Evolutionary conservation across 2,113 vertebrate genomes (phyloP).

Genomic region (Chamaetylas fuelleborni): DNA sequence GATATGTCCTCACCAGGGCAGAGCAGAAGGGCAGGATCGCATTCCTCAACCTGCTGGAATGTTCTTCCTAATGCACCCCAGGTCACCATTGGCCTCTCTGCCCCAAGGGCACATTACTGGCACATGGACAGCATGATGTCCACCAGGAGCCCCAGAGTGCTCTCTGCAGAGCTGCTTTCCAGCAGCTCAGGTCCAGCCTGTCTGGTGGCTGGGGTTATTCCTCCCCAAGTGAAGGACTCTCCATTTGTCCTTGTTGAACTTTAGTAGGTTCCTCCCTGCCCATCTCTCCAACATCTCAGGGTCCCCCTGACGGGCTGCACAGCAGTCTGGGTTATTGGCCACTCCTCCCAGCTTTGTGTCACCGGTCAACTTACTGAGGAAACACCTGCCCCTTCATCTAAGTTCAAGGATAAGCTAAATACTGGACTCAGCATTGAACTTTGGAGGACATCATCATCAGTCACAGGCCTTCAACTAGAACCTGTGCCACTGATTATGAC

Average conservation of each 20-base stretch:
- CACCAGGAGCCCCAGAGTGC: fast-evolving
- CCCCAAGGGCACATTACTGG: background rate
- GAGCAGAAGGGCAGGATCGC: too few relatives aligned
- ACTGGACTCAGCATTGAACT: background rate
- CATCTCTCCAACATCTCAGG: background rate
- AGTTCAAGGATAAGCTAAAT: background rate
- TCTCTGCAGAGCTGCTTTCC: background rate
- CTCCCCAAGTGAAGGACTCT: background rate
- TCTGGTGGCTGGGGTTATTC: background rate
- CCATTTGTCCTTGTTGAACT: background rate
- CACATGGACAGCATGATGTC: background rate
- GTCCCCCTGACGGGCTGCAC: too few relatives aligned
- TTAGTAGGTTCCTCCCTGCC: fast-evolving
- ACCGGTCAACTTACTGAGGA: background rate
- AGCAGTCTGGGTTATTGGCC: fast-evolving
- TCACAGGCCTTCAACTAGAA: background rate
- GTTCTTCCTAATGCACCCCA: too few relatives aligned
- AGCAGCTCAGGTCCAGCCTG: background rate
- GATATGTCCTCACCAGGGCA: too few relatives aligned
- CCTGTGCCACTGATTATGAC: background rate
- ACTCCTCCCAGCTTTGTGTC: background rate
- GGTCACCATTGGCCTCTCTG: background rate
- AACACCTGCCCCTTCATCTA: background rate
- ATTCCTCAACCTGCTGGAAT: too few relatives aligned
- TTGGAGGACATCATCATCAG: background rate